Base-by-base conservation (phyloP, 2,888 invertebrate species). In the Coleophora flavipennella region DNA sequence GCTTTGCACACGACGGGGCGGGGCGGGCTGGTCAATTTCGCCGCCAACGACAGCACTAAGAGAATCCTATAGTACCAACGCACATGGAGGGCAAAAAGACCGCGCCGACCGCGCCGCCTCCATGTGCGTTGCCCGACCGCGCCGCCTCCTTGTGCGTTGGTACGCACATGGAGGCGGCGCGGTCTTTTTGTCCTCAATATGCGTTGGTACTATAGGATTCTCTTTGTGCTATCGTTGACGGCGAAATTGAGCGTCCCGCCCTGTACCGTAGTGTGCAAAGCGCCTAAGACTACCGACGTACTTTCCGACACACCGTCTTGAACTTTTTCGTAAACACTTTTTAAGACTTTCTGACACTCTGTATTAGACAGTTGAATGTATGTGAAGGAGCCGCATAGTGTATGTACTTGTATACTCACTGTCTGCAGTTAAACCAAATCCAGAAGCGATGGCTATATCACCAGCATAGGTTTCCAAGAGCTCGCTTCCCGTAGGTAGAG, bases 351-450 rank as follows among this genome's bases (percentile, higher is more conserved):
- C 4, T 4, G 31, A n/a, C 4, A n/a, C 10, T 9, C 9, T n/a
- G 31, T 31, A 4, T 9, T 31, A n/a, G 31, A 11, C 11, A 7
- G 9, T 4, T 4, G 11, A 31, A 11, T 9, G 4, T 11, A n/a
- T 9, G n/a, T 9, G 4, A 31, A n/a, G 7, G n/a, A 31, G n/a
- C 8, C 8, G 4, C 4, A 31, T n/a, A n/a, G 7, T 8, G 4
- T 6, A 13, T 13, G 12, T 33, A 8, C 20, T 4, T 8, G 12
- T 26, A 26, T 26, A 42, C 55, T 57, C 51, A 69, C 71, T 52
- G 33, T 64, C 57, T 13, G 12, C 31, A 7, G 58, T 68, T 1
- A 61, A 26, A 31, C 71, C 71, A 41, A 58, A 71, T 11, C 71
- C 71, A 33, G 62, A 62, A 13, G 64, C 66, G 32, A 55, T 39